A percentile compares a stretch with the other conserved stretches of the same genome.
Evolutionary conservation across 2,113 vertebrate genomes (phyloP).

Genomic region (Onychorhynchus coronatus): DNA sequence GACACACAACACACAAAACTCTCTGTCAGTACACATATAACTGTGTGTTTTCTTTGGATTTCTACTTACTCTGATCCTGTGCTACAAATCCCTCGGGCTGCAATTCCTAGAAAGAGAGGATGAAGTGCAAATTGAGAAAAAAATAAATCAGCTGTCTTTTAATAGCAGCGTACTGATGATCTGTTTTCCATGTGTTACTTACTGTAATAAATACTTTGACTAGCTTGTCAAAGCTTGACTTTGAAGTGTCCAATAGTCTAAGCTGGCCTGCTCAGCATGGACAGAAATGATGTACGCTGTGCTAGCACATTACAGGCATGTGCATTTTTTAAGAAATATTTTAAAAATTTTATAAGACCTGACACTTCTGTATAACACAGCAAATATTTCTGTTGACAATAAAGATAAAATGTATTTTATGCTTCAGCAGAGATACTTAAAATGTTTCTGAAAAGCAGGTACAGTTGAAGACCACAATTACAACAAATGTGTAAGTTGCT

Average conservation of each 20-base stretch:
- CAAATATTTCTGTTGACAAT: not conserved
- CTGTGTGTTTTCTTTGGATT: not conserved
- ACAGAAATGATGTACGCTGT: not conserved
- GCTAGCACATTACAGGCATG: not conserved
- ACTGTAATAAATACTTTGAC: not conserved
- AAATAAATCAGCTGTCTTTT: not conserved
- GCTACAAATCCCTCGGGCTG: constrained; percentile 70
- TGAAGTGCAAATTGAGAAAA: not conserved
- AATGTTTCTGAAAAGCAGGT: not conserved
- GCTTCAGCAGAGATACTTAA: not conserved
- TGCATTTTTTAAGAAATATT: not conserved
- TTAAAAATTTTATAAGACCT: not conserved
- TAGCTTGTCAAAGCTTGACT: not conserved
- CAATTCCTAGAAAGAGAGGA: constrained; percentile 74
- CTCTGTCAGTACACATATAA: not conserved
- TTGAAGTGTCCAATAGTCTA: not conserved
- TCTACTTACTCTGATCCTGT: constrained; percentile 86
- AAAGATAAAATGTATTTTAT: not conserved
- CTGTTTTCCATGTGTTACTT: not conserved
- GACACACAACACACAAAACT: not conserved
- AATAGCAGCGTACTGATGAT: accelerated
- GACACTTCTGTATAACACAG: not conserved
- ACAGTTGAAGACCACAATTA: not conserved
- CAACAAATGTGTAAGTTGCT: not conserved
- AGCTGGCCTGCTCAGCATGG: not conserved